Base-by-base conservation (phyloP, 1,140 invertebrate genomes). In the Diachasma alloeum region DNA sequence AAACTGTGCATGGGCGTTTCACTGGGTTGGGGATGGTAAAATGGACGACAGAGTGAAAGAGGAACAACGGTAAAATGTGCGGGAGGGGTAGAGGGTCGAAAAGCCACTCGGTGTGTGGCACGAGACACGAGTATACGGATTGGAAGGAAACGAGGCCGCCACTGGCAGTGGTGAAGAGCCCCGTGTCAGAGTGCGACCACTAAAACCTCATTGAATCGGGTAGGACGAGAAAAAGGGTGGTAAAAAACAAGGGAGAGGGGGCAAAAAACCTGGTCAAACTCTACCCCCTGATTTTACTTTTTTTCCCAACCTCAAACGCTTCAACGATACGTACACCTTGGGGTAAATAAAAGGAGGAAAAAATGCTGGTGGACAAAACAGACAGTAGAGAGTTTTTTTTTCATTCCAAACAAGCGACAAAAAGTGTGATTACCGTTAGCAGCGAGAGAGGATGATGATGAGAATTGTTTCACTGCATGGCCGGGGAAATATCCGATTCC, bases 131-230 rank as follows among this genome's bases (percentile, higher is more conserved):
- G 44, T 68, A 3, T 75, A 53, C 59, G 73, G 75, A 36, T 31
- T 72, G 24, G 44, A 76, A 76, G 75, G 53, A 76, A 76, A 76
- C 56, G 42, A 71, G 75, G 36, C 74, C 39, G 37, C 17, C 46
- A 59, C 26, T 66, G 56, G 9, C 69, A 69, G 75, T 76, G 75
- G 70, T 59, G 75, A 76, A 76, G 75, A 72, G 75, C 39, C 31
- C 24, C 69, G 59, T 76, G 75, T 76, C 75, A 76, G 56, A 76
- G 68, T 39, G 48, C 69, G 56, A 76, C 75, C 69, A 72, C 75
- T 72, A 72, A 71, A 76, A 76, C 69, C 59, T 76, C 75, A 76
- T 76, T 76, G 75, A 70, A 76, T 53, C 37, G 53, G 48, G 66
- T 31, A 72, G 42, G 22, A 48, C 8, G 39, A 17, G 66, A 17